Percentiles rank a stretch among this genome's conserved stretches.
Conservation (phyloP, 2,113 vertebrate genomes). For the Nestor notabilis region DNA sequence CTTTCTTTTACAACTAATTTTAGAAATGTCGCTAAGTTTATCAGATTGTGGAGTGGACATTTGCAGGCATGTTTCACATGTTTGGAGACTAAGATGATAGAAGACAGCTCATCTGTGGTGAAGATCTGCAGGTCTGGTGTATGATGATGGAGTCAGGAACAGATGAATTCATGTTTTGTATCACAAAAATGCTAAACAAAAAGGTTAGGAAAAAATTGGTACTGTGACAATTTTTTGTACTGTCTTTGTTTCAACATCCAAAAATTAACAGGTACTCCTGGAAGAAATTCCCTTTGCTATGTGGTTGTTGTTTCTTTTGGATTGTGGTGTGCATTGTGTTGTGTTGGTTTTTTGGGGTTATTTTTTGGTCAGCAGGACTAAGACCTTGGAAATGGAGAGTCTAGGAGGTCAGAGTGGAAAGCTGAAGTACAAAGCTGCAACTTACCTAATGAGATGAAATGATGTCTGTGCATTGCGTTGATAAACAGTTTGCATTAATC, state of each 20-base stretch:
- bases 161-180: fast-evolving
- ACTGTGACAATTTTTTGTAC: background rate
- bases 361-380: background rate
- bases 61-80: background rate
- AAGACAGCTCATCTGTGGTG: background rate
- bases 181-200: background rate
- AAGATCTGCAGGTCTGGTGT: background rate
- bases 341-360: background rate
- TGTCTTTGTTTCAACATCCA: background rate
- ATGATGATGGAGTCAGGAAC: background rate
- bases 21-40: background rate
- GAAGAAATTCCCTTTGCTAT: background rate
- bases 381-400: background rate
- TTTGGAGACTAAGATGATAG: background rate
- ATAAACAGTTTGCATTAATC: slow-evolving; percentile 23
- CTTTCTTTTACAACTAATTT: background rate
- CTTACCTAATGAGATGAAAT: slow-evolving; percentile 2
- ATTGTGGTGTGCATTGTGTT: background rate
- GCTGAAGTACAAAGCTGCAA: background rate
- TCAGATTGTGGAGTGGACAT: background rate
- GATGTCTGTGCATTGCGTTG: background rate
- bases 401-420: background rate
- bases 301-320: background rate
- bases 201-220: background rate
- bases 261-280: background rate